Evolutionary conservation across 2,113 vertebrate species (phyloP), one percentile per base, ranked within the genome.

Genomic region (Chaenocephalus aceratus): DNA sequence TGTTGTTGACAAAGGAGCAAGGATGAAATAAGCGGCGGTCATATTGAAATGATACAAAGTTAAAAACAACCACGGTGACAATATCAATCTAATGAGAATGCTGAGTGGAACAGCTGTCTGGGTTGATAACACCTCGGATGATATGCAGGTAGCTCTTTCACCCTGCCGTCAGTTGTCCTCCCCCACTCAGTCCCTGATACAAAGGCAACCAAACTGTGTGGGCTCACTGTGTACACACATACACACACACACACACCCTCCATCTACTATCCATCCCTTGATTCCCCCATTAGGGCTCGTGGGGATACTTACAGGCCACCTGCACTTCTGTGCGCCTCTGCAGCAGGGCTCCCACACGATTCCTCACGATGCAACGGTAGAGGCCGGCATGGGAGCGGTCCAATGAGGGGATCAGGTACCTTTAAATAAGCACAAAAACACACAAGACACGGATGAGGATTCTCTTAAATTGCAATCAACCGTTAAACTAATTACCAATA

Each of bases 301-400:
- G 59, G 34, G 49, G 46, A 81, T 94, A 98, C 98, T 99, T 93
- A 99, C 98, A 99, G 91, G 98, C 98, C 94, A 99, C 97, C 89
- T 99, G 98, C 60, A 99, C 97, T 89, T 99, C 97, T 0, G 97
- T 99, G 76, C 97, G 96, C 80, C 97, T 94, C 95, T 99, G 98
- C 59, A 99, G 94, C 81, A 99, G 95, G 0, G 98, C 97, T 0
- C 98, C 98, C 83, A 99, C 96, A 6, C 98, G 94, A 90, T 99
- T 99, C 48, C 97, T 94, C 85, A 99, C 97, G 10, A 99, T 96
- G 92, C 98, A 99, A 87, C 97, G 96, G 92, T 99, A 99, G 94
- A 97, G 97, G 59, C 98, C 98, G 0, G 98, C 97, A 0, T 99
- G 98, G 3, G 97, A 97, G 75, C 96, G 96, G 91, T 99, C 97